These are phyloP conservation scores for Drosophila neocordata DNA, from an alignment of 1,140 invertebrate species.

Conservation along the genomic window DNA sequence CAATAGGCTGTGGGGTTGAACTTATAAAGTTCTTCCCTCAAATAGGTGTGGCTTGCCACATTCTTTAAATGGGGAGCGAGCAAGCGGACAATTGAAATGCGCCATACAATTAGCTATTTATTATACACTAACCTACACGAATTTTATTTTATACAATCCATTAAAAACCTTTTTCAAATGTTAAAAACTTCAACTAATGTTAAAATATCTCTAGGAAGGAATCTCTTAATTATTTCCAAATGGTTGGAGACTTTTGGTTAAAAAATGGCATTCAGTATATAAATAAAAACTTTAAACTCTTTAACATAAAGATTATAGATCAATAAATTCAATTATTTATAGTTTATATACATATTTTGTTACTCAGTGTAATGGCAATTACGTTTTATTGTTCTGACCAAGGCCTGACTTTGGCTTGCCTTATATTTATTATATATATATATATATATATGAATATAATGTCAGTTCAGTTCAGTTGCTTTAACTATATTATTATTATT, in stretches of 20 bases:
- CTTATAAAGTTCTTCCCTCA: not conserved
- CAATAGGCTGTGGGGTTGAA: not conserved
- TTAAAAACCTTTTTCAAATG: too few relatives aligned
- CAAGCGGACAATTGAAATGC: not conserved
- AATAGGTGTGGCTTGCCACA: slow-evolving; percentile 2
- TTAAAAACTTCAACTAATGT: too few relatives aligned
- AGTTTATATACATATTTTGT: not conserved
- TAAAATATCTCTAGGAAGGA: too few relatives aligned
- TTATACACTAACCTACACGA: not conserved
- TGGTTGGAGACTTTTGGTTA: too few relatives aligned
- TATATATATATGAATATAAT: too few relatives aligned
- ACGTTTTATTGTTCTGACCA: slow-evolving; percentile 11
- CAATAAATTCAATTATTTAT: too few relatives aligned
- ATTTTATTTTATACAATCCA: too few relatives aligned
- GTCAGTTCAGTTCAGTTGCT: slow-evolving; percentile 6
- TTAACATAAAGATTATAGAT: too few relatives aligned
- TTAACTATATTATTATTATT: slow-evolving; percentile 10
- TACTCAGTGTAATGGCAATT: not conserved
- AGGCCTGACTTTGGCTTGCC: not conserved
- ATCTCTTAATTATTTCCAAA: too few relatives aligned
- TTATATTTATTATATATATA: not conserved
- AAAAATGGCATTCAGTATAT: too few relatives aligned
- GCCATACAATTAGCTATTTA: slow-evolving; percentile 2
- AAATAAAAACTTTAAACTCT: too few relatives aligned
- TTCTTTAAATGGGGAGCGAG: not conserved